phyloP scores from a whole-genome alignment of 2,113 vertebrate species.

The Hemiscyllium ocellatum region DNA sequence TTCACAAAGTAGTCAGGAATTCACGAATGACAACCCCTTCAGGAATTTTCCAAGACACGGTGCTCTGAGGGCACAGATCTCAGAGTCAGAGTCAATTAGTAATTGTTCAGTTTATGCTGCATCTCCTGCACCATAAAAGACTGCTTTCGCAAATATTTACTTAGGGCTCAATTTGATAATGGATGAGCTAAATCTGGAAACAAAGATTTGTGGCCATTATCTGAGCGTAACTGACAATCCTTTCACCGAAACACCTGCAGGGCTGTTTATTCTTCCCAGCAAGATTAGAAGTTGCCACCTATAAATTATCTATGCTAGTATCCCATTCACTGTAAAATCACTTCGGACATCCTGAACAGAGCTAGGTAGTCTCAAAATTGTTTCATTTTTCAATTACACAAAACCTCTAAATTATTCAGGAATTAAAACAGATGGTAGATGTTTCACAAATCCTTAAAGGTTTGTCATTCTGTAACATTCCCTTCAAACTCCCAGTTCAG shows the following conservation, averaged over 20 bases:
- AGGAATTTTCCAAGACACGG: neutral
- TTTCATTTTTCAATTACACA: neutral
- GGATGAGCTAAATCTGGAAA: neutral
- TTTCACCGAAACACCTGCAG: neutral
- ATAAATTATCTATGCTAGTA: neutral
- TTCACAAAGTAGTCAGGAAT: neutral
- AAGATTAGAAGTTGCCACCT: neutral
- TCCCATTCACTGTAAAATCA: neutral
- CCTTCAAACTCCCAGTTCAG: neutral
- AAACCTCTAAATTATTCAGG: neutral
- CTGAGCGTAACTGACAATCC: too few species aligned
- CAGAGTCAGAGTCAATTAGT: neutral
- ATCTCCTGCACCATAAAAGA: neutral
- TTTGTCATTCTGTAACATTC: neutral
- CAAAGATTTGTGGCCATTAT: neutral
- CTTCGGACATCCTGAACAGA: neutral
- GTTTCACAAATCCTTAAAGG: neutral
- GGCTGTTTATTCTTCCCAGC: neutral
- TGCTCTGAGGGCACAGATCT: neutral
- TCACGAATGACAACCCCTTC: neutral
- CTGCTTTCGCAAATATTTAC: neutral
- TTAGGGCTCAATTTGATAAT: neutral
- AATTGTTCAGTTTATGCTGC: neutral
- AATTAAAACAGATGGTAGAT: neutral
- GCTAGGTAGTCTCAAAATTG: neutral